phyloP scores from a whole-genome alignment of 2,888 invertebrate species.

The Melitaea athalia region DNA sequence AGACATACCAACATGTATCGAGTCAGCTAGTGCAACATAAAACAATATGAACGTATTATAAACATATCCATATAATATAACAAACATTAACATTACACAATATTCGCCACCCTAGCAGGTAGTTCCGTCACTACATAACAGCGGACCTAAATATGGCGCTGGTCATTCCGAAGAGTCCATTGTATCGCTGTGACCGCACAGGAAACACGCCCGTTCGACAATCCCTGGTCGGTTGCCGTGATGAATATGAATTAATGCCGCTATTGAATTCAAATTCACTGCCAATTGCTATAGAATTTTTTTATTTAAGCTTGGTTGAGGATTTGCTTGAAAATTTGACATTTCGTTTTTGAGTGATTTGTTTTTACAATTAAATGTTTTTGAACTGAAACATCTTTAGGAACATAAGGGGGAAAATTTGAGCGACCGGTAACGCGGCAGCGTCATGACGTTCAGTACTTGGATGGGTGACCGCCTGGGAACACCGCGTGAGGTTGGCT shows the following conservation, averaged over 20 bases:
- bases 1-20: no score
- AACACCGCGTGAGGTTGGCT: no score
- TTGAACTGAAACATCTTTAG: no score
- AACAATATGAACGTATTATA: no score
- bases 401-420: no score
- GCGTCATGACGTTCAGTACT: no score
- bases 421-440: no score
- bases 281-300: background rate
- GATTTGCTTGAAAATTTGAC: no score
- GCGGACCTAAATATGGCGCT: conserved; percentile 10
- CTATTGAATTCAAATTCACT: background rate
- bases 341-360: no score
- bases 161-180: conserved; percentile 16
- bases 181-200: conserved; percentile 25
- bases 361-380: no score
- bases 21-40: no score
- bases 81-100: conserved; percentile 2
- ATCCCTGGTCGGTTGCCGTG: conserved; percentile 28
- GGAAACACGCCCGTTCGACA: conserved; percentile 32
- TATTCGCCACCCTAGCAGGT: background rate
- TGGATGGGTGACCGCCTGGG: no score
- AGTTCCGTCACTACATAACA: background rate
- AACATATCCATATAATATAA: background rate
- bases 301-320: background rate
- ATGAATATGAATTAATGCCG: conserved; percentile 26